Base-by-base conservation (phyloP, 2,888 invertebrate genomes). In the Tenthredo notha region DNA sequence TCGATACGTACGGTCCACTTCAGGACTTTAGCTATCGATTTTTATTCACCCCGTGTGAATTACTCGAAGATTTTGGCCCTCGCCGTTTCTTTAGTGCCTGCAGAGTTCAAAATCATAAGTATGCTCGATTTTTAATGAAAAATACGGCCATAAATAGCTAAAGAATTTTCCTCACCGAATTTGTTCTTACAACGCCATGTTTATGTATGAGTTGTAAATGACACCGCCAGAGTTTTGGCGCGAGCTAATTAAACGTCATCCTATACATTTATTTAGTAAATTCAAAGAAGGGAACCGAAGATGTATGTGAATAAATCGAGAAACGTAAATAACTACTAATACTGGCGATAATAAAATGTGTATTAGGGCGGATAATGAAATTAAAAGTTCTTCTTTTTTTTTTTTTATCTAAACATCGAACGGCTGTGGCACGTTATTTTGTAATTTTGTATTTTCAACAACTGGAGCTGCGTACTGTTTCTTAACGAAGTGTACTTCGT, bases 401-500 rank as follows among this genome's bases (percentile, higher is more conserved):
- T 29, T 7, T 6, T 21, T 40, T 25, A n/a, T 80, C 40, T 70
- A 83, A 18, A 83, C 83, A 43, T 83, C 83, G 47, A 67, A 67
- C 29, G 83, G 83, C 54, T 83, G 83, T n/a, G 84, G 74, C 25
- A 65, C 70, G 40, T 82, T 72, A 61, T 10, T 50, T 37, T 74
- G 80, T n/a, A n/a, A 40, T 67, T 85, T 86, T 74, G 85, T 87
- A 50, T 75, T 86, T 43, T 82, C 83, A 18, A 72, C 25, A 6
- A 85, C 82, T 75, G 86, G 85, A 85, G 86, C 86, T 1, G 87
- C 86, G 21, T 88, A 85, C 75, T 87, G 86, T 77, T 89, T 89
- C 83, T 91, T 92, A 0, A 89, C 85, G 21, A 87, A 88, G 75
- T 93, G 91, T 5, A 93, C 90, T 86, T 92, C 91, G 85, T 93